A percentile compares a stretch with the other conserved stretches of the same genome.
Conservation (phyloP, 2,113 vertebrate genomes). For the Nipponia nippon region DNA sequence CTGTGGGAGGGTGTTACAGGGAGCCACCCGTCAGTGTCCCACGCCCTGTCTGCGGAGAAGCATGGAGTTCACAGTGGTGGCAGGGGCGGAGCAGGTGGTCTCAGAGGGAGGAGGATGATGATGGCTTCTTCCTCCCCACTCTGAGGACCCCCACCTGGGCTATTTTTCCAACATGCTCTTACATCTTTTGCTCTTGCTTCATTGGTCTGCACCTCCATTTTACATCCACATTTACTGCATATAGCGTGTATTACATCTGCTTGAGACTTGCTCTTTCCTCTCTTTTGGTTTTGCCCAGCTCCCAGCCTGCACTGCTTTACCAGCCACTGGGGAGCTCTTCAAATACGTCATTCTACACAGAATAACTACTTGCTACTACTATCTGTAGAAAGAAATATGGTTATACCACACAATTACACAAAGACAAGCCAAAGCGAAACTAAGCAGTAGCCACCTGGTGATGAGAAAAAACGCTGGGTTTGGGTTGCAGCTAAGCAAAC, state of each 20-base stretch:
- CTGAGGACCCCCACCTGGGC: not conserved
- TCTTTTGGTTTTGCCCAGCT: not conserved
- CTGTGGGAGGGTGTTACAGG: not conserved
- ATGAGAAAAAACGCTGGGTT: not conserved
- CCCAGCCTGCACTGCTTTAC: not conserved
- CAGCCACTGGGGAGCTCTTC: not conserved
- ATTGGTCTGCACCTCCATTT: not conserved
- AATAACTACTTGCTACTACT: not conserved
- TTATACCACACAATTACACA: not conserved
- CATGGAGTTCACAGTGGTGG: not conserved
- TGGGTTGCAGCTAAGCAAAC: not conserved
- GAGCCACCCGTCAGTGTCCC: fast-evolving
- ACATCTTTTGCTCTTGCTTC: not conserved
- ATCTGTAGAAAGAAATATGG: not conserved
- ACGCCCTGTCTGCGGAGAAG: not conserved
- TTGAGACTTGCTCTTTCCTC: not conserved
- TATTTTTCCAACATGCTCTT: not conserved
- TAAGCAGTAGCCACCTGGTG: not conserved
- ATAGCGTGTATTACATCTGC: not conserved
- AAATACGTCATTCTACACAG: not conserved
- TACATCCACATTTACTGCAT: not conserved
- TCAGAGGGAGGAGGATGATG: not conserved
- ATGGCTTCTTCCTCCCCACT: not conserved
- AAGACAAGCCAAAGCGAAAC: not conserved
- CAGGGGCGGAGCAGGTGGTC: not conserved